These are phyloP conservation scores for Camptogramma bilineatum DNA, from an alignment of 2,888 invertebrate species.

Conservation along the genomic window DNA sequence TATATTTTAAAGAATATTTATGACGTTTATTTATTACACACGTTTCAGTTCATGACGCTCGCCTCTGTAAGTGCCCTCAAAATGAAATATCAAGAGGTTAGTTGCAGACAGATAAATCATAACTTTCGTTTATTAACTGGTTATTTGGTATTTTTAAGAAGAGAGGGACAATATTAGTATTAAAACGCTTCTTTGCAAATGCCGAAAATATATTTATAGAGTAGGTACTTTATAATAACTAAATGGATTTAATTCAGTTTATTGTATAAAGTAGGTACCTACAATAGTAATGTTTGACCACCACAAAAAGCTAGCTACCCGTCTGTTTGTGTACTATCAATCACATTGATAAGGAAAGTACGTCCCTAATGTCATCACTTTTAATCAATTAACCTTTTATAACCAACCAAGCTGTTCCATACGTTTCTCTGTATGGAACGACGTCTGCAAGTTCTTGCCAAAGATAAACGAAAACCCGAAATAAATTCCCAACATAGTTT, in stretches of 20 bases:
- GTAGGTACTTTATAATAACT: neutral
- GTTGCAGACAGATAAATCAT: slow-evolving; percentile 5
- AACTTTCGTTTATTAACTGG: neutral
- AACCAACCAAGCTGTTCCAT: too few species aligned
- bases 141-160: neutral
- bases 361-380: too few species aligned
- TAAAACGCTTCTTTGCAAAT: neutral
- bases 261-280: too few species aligned
- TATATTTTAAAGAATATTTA: slow-evolving; percentile 21
- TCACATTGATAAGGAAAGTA: too few species aligned
- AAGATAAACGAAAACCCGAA: neutral
- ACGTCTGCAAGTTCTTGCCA: neutral
- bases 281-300: too few species aligned
- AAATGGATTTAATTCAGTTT: too few species aligned
- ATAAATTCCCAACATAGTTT: slow-evolving; percentile 6
- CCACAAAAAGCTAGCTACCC: too few species aligned
- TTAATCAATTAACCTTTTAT: too few species aligned
- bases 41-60: slow-evolving; percentile 7
- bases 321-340: too few species aligned
- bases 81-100: neutral
- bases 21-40: slow-evolving; percentile 7
- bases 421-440: too few species aligned
- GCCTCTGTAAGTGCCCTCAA: slow-evolving; percentile 7
- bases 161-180: neutral
- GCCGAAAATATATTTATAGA: neutral